Conservation (phyloP, 2,797 vertebrate genomes). For the Sternotherus odoratus region DNA sequence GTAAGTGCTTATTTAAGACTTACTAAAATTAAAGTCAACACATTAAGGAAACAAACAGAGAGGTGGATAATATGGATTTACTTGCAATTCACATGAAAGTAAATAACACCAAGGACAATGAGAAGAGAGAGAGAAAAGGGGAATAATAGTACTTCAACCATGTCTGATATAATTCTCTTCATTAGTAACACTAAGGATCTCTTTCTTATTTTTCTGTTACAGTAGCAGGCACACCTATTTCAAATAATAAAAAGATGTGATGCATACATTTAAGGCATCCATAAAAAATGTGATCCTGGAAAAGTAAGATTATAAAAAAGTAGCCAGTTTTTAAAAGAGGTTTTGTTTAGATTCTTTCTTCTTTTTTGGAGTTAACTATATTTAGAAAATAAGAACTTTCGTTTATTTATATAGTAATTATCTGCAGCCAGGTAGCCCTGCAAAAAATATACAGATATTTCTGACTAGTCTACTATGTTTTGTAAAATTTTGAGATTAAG, state of each 20-base stretch:
- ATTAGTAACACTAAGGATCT: conserved; percentile 36
- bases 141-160: conserved; percentile 47
- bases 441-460: background rate
- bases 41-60: conserved; percentile 69
- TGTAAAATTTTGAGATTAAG: background rate
- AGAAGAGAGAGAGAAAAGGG: conserved; percentile 44
- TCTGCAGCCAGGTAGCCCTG: background rate
- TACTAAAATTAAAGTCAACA: conserved; percentile 84
- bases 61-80: conserved; percentile 76
- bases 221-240: background rate
- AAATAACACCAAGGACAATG: conserved; percentile 65
- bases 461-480: background rate
- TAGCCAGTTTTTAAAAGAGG: background rate
- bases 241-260: background rate
- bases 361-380: background rate
- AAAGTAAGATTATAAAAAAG: background rate
- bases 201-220: background rate
- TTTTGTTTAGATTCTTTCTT: background rate
- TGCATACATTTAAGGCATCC: background rate
- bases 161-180: conserved; percentile 51
- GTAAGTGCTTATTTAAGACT: conserved; percentile 81
- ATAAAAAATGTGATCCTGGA: conserved; percentile 22
- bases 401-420: background rate
- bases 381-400: background rate
- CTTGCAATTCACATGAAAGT: conserved; percentile 74